Evolutionary conservation across 2,888 invertebrate species (phyloP).

Genomic region (Odontocerum albicorne): DNA sequence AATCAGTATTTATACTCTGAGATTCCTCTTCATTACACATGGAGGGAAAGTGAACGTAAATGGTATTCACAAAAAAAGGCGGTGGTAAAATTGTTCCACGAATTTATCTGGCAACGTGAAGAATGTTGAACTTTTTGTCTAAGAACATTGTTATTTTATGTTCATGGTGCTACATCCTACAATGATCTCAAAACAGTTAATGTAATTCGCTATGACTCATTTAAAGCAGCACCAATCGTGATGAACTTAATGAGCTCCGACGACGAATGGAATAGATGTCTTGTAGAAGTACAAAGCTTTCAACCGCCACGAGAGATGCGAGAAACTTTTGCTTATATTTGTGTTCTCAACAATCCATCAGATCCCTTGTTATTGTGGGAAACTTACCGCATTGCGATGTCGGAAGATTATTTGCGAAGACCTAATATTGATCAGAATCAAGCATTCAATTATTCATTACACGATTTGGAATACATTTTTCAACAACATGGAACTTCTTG

Average conservation of each 20-base stretch:
- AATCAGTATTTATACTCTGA: neutral
- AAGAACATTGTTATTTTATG: too few relatives aligned
- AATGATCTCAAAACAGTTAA: neutral
- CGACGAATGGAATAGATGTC: conserved; percentile 1
- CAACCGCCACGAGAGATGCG: neutral
- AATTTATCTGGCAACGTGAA: neutral
- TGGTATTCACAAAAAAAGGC: neutral
- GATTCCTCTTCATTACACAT: neutral
- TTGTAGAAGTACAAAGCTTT: neutral
- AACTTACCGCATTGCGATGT: too few relatives aligned
- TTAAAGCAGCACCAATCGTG: neutral
- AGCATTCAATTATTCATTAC: too few relatives aligned
- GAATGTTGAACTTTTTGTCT: too few relatives aligned
- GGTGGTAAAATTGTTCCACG: neutral
- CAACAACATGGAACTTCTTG: too few relatives aligned
- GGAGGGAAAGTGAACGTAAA: too few relatives aligned
- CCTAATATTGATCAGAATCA: too few relatives aligned
- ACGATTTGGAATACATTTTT: too few relatives aligned
- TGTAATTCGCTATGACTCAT: neutral
- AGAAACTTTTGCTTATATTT: neutral
- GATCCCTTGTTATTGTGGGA: neutral
- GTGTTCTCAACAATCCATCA: neutral
- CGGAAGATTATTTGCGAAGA: too few relatives aligned
- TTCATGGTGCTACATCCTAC: neutral
- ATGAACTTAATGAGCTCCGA: neutral